A percentile compares a stretch with the other conserved stretches of the same genome.
Conservation (phyloP, 2,797 vertebrate species). For the Arnoldichthys spilopterus region DNA sequence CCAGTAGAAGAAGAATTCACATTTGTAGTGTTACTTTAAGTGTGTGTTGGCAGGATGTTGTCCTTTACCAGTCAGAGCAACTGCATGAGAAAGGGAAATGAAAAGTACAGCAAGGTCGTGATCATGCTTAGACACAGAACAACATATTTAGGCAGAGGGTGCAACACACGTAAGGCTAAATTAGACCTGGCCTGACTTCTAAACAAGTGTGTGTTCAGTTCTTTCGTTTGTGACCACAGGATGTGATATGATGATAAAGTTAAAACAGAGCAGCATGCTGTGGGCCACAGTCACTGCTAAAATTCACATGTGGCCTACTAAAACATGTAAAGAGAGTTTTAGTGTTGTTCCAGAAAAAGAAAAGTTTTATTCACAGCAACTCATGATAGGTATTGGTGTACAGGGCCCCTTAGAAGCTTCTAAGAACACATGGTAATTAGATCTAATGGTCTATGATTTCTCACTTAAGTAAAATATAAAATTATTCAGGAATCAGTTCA, state of each 20-base stretch:
- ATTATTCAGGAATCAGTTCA: no score
- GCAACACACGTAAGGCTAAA: background rate
- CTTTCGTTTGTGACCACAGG: background rate
- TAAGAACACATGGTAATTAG: no score
- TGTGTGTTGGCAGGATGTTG: background rate
- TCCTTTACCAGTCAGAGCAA: constrained; percentile 3
- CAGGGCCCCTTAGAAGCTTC: no score
- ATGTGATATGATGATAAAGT: background rate
- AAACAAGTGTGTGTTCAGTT: constrained; percentile 2
- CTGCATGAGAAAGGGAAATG: constrained; percentile 24
- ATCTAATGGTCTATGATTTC: no score
- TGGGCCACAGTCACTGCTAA: no score
- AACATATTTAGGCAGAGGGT: background rate
- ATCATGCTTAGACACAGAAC: constrained; percentile 13
- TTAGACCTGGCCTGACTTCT: constrained; percentile 7
- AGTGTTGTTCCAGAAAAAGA: no score
- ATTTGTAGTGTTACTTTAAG: background rate
- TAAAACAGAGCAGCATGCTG: background rate
- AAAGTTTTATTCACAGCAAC: no score
- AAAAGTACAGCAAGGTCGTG: background rate
- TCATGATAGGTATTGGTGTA: no score
- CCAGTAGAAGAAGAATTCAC: background rate
- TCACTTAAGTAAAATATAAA: no score
- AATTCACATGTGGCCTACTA: no score
- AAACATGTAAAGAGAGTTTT: no score